Base-by-base conservation (phyloP, 2,113 vertebrate genomes). In the Bucco capensis region DNA sequence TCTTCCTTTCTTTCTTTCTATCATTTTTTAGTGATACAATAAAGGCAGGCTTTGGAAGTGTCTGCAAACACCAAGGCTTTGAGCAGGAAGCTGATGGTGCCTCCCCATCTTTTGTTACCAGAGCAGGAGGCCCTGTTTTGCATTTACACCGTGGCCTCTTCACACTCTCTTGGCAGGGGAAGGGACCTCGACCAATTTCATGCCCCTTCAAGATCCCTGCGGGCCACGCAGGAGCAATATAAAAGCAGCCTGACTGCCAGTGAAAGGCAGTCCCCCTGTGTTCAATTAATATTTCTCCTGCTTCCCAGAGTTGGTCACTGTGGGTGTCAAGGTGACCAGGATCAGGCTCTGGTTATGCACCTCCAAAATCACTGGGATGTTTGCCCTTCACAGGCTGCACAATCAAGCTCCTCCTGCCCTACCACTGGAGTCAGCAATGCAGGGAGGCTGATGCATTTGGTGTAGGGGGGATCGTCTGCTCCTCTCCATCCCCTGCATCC, bases 211-310 rank as follows among this genome's bases (percentile, higher is more conserved):
- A 54, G 28, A 49, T 25, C 35, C 14, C 7, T 27, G 9, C 6
- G 17, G 46, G 30, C 47, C n/a, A 27, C 5, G 4, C 69, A 53
- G 64, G 37, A 57, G 37, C 66, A 38, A 47, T 19, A 31, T 25
- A 49, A 82, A 58, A 64, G 37, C 33, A 57, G 37, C 33, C 33
- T 33, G 38, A 23, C 5, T 38, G 56, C 11, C 82, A 66, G 4
- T 3, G 28, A 66, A 66, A 44, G 40, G 56, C 1, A 1, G 14
- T 19, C 3, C 25, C 49, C 24, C 0, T 30, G 27, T 10, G 0
- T 19, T 23, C 25, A 12, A 61, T 51, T 47, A 46, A 40, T 13
- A 33, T 35, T 62, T 30, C 19, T 58, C 19, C 23, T 57, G 37
- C 16, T 78, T 42, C 4, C 15, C 1, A 1, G 14, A 28, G 25